Evolutionary conservation across 2,113 vertebrate species (phyloP).

Genomic region (Eubucco bourcierii): DNA sequence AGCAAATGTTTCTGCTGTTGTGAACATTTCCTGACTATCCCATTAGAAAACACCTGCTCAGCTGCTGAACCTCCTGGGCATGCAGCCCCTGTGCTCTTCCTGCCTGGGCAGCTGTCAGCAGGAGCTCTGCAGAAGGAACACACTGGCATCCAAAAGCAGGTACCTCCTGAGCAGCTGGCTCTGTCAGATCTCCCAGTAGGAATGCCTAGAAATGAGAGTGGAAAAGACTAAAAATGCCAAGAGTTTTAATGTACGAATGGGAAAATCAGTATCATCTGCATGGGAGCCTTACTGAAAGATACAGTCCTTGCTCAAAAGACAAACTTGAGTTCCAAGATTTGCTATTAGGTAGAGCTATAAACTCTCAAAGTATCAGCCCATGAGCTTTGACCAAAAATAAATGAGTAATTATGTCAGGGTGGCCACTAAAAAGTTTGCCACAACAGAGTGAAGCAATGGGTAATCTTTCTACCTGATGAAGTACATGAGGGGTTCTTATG

Average conservation of each 20-base stretch:
- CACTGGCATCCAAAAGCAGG: background rate
- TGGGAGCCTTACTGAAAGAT: background rate
- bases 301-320: background rate
- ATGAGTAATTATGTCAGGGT: background rate
- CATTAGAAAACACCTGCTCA: background rate
- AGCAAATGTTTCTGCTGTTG: background rate
- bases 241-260: background rate
- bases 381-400: background rate
- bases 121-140: background rate
- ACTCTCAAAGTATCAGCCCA: background rate
- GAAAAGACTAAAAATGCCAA: background rate
- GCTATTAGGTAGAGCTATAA: background rate
- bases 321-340: background rate
- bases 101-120: accelerated
- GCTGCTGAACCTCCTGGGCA: background rate
- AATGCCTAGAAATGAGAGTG: background rate
- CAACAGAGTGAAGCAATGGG: background rate
- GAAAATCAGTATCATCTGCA: background rate
- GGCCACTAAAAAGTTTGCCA: background rate
- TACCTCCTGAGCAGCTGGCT: background rate
- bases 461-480: background rate
- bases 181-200: background rate
- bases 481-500: background rate
- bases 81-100: background rate
- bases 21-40: background rate